Evolutionary conservation across 2,113 vertebrate species (phyloP).

Genomic region (Reinhardtius hippoglossoides): DNA sequence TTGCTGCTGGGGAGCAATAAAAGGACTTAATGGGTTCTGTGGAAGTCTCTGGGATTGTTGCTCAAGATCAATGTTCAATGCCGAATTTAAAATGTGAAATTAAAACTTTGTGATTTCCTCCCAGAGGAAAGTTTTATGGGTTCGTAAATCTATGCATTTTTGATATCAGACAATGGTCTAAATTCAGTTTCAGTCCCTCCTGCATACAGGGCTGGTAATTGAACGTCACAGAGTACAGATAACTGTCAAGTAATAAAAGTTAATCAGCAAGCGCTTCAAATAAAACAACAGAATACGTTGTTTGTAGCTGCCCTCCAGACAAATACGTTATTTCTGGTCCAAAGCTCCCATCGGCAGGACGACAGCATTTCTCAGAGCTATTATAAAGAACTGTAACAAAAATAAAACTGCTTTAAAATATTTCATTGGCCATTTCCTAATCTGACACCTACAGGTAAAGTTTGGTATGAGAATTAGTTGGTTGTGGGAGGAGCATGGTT

Average conservation of each 20-base stretch:
- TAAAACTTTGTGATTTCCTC: constrained; percentile 6
- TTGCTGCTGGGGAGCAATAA: constrained; percentile 8
- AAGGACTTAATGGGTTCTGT: background rate
- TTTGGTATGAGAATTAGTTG: too few relatives aligned
- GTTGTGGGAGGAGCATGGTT: too few relatives aligned
- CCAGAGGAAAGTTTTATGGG: background rate
- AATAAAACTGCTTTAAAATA: too few relatives aligned
- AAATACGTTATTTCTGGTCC: too few relatives aligned
- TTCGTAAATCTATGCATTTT: background rate
- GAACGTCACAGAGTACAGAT: background rate
- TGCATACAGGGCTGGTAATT: too few relatives aligned
- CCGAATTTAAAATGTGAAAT: background rate
- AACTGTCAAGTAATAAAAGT: background rate
- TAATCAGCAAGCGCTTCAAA: background rate
- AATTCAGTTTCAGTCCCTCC: background rate
- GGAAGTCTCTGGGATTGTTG: constrained; percentile 5
- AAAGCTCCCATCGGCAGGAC: background rate
- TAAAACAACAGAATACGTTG: background rate
- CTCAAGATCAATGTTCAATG: background rate
- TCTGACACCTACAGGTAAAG: too few relatives aligned
- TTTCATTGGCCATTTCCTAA: too few relatives aligned
- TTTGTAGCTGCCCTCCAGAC: background rate
- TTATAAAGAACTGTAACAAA: too few relatives aligned
- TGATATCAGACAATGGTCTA: background rate
- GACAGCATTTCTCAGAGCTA: too few relatives aligned